Conservation (phyloP, 2,888 invertebrate genomes). For the Cataglyphis livida region DNA sequence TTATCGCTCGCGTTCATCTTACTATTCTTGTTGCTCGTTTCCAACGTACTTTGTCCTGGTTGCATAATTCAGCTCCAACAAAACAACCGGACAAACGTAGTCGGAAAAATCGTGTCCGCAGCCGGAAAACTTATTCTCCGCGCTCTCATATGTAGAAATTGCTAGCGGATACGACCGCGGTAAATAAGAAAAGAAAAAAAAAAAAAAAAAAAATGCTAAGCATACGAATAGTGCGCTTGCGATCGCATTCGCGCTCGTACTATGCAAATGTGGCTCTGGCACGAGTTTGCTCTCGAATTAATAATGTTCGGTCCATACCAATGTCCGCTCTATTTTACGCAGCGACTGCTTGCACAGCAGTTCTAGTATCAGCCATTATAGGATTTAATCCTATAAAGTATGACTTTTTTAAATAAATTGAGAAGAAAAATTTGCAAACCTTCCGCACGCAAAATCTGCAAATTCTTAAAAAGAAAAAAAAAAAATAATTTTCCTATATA, state of each 20-base stretch:
- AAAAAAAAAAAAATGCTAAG: slow-evolving; percentile 41
- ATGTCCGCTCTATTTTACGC: slow-evolving; percentile 37
- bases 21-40: background rate
- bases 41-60: slow-evolving; percentile 22
- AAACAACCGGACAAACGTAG: slow-evolving; percentile 9
- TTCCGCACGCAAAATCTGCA: background rate
- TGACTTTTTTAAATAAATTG: slow-evolving; percentile 17
- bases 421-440: background rate
- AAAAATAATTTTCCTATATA: background rate
- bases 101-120: slow-evolving; percentile 25
- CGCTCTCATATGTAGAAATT: slow-evolving; percentile 23
- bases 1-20: slow-evolving; percentile 8
- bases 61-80: slow-evolving; percentile 51
- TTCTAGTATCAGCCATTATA: slow-evolving; percentile 14
- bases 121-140: slow-evolving; percentile 38
- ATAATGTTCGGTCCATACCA: slow-evolving; percentile 35
- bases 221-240: slow-evolving; percentile 6
- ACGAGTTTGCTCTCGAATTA: slow-evolving; percentile 44
- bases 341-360: slow-evolving; percentile 21
- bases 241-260: slow-evolving; percentile 26
- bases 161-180: background rate
- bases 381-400: slow-evolving; percentile 34
- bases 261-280: slow-evolving; percentile 38
- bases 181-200: background rate
- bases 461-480: background rate